Base-by-base conservation (phyloP, 1,140 invertebrate genomes). In the Ctenoplectra terminalis region DNA sequence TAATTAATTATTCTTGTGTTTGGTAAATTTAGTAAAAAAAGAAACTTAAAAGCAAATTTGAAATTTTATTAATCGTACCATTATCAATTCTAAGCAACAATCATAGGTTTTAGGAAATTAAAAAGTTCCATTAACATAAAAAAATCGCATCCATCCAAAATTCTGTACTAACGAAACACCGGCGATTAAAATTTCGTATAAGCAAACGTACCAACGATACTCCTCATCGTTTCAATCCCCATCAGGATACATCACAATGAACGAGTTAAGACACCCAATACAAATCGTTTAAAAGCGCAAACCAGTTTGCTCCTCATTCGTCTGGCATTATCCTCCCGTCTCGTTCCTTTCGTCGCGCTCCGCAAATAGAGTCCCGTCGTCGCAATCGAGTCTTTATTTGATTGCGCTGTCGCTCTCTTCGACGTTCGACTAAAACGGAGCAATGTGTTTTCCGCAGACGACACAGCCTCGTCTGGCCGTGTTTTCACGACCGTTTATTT, bases 401-500 rank as follows among this genome's bases (percentile, higher is more conserved):
- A 66, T 66, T 54, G 31, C 29, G 15, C n/a, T 26, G 46, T 52
- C 46, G 61, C 46, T 63, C 61, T 15, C 31, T 9, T 4, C 20
- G 29, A 40, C 3, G 31, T 11, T 43, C 20, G 60, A 31, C 20
- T 71, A 48, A 40, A 75, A n/a, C 52, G 60, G 13, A 31, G 50
- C 52, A 43, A 56, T 48, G 15, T 15, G 31, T 83, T 83, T 61
- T 23, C 31, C 67, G 34, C 46, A 23, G 75, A 80, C 70, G 56
- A n/a, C n/a, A n/a, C 31, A 73, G 29, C n/a, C 66, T 34, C 34
- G n/a, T 37, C 73, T 60, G 15, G 17, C 13, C 48, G 50, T 8
- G 43, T 34, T 69, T 84, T 69, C 64, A 56, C 43, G 46, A 40
- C 69, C 46, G 70, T 75, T 85, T 85, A 70, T 85, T 84, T 81